Base-by-base conservation (phyloP, 2,888 invertebrate species). In the Gymnosoma rotundatum region DNA sequence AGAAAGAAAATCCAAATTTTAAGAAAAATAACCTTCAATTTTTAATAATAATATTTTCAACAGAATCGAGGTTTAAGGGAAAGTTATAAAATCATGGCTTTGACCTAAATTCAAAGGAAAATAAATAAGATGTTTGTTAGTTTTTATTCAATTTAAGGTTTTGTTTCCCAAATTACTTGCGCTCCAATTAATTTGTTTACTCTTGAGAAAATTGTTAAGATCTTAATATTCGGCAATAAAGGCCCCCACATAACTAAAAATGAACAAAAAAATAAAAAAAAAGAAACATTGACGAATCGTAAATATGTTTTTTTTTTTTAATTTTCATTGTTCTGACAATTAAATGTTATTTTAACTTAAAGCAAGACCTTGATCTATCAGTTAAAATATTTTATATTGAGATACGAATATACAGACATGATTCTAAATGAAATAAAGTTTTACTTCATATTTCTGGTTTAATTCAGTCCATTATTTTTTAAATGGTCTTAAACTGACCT, bases 71-170 rank as follows among this genome's bases (percentile, higher is more conserved):
- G 50, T 48, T 60, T 45, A 61, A 69, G 67, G 56, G 56, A 64
- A 75, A 75, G 64, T 64, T 69, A 20, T 32, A 25, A 50, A 60
- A 21, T 21, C 67, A 76, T 76, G 67, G 61, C 76, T 78, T 60
- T 78, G 67, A 78, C 69, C 76, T 45, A 69, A 58, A 60, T 67
- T 63, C 32, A 38, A 60, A 72, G 10, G 16, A 60, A 20, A 38
- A 5, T 32, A 32, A 5, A 6, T 32, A 32, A 32, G 32, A 5
- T 5, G 7, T 32, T 32, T 32, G 7, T 32, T 32, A 18, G 8
- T 21, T 54, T 36, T 20, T 54, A 3, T 54, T 42, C 9, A n/a
- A 14, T 48, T 14, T 16, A 38, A 32, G 18, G 18, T 18, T 36
- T 72, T 36, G 12, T 25, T 63, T 52, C 45, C 7, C 36, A 50